Evolutionary conservation across 2,797 vertebrate genomes (phyloP), one percentile per base, ranked within the genome.

Genomic region (Buceros bicornis): DNA sequence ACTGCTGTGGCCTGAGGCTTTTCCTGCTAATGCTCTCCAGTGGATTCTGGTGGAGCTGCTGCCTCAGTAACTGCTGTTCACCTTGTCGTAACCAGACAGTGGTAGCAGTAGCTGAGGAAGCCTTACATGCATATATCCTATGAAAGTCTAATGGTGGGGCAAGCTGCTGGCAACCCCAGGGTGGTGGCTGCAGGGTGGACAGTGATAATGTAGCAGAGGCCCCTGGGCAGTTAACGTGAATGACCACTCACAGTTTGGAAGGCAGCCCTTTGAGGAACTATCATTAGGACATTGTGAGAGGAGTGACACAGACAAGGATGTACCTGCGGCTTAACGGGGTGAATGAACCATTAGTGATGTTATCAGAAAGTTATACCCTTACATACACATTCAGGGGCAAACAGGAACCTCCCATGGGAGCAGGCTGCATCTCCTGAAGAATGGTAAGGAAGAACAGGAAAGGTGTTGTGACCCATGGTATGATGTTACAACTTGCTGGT

Each of bases 321-420:
- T 42, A 2, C 7, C 3, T 79, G 50, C 25, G 33, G 25, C 29
- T 61, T 51, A 24, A 54, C 13, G 43, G 31, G 25, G 25, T 50
- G 29, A 64, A 16, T 13, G 42, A 66, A 37, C 43, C 10, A 5
- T 43, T 64, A 16, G 17, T 60, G 65, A 25, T 43, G 28, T 16
- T 82, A 25, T 16, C 29, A 35, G 85, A 31, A 42, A 50, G 51
- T 28, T 64, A 31, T 5, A 37, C 11, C 15, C 6, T 26, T 42
- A 71, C 33, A 22, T 19, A 86, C 33, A 33, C 50, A 31, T 24
- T 60, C 42, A 21, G 8, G 17, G 40, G 8, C 8, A n/a, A 66
- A 31, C 1, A 1, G 37, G 20, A 15, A 35, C 31, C 56, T 70
- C 5, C 5, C 2, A 0, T 4, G 51, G 51, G 9, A 61, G 22